Evolutionary conservation across 2,797 vertebrate species (phyloP), one percentile per base, ranked within the genome.

Genomic region (Gymnothorax reevesii): DNA sequence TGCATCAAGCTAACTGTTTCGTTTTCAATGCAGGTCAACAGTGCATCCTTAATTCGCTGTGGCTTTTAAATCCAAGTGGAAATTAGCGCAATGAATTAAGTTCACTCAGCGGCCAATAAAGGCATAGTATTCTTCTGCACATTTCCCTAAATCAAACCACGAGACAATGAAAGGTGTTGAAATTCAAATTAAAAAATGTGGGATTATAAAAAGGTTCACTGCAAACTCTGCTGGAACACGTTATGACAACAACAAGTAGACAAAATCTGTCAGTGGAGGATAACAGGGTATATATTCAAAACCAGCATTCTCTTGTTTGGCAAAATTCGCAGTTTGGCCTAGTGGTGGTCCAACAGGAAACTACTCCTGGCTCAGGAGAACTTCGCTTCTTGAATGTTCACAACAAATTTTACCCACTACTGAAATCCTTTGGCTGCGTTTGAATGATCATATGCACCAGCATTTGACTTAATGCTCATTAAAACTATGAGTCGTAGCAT

Each of bases 81-180:
- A 80, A 55, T 80, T 22, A 80, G 52, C 64, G 7, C 64, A 69
- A n/a, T 69, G 64, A 69, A 69, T 69, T 49, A 77, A 77, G 73
- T 77, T 77, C 49, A 80, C 49, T 80, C 52, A 80, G 49, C 7
- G 77, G 49, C 49, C 77, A 80, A 80, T 55, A 22, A 80, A 55
- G 52, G 22, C 77, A 80, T 80, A 54, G 22, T 55, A 54, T 55
- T 55, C 77, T 22, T 80, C 77, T 55, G 77, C 7, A 55, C 15
- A 80, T 22, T 80, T 80, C 77, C 52, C 22, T 80, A 22, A 80
- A 80, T 22, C 52, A 20, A 80, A 80, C 9, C 52, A 20, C 55
- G 49, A 2, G 52, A 22, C 77, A 54, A 54, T 54, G 17, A 49
- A 77, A 80, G 15, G 7, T 22, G 49, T 80, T 80, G 22, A 80